Evolutionary conservation across 2,888 invertebrate species (phyloP).

Genomic region (Leptopilina myrica): DNA sequence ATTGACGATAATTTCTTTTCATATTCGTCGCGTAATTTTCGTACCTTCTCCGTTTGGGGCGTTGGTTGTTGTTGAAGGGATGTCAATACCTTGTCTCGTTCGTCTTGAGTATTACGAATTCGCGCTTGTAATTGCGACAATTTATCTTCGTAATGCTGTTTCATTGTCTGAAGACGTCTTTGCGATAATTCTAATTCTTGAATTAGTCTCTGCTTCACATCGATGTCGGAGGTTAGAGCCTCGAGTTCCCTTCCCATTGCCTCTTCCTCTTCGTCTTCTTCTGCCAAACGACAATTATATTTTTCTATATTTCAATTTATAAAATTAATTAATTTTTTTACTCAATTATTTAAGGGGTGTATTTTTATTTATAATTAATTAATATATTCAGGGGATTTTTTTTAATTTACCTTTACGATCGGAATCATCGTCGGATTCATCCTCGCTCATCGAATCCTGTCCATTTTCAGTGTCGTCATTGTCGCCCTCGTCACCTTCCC

Average conservation of each 20-base stretch:
- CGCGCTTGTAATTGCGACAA: slow-evolving; percentile 88
- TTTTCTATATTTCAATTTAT: slow-evolving; percentile 1
- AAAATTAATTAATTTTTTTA: slow-evolving; percentile 16
- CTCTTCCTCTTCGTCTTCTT: slow-evolving; percentile 78
- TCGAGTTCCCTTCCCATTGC: slow-evolving; percentile 90
- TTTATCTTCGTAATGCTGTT: slow-evolving; percentile 95
- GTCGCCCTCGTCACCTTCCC: slow-evolving; percentile 79
- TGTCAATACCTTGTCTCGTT: slow-evolving; percentile 92
- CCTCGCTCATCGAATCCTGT: slow-evolving; percentile 80
- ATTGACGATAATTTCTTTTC: slow-evolving; percentile 89
- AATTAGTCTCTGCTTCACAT: slow-evolving; percentile 95
- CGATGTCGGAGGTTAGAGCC: slow-evolving; percentile 94
- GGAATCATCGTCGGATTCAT: slow-evolving; percentile 78
- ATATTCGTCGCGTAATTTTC: slow-evolving; percentile 92
- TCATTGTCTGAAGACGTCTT: slow-evolving; percentile 88
- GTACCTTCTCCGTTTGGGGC: slow-evolving; percentile 84
- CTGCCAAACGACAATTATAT: slow-evolving; percentile 64
- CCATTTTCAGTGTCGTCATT: slow-evolving; percentile 79
- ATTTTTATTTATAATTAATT: slow-evolving; percentile 32
- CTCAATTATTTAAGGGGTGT: too few relatives aligned
- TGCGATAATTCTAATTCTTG: slow-evolving; percentile 95
- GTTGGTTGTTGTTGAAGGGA: slow-evolving; percentile 78
- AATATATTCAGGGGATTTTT: background rate
- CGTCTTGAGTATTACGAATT: slow-evolving; percentile 92
- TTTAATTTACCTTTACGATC: slow-evolving; percentile 79